Evolutionary conservation across 2,797 vertebrate species (phyloP).

Genomic region (Falco naumanni): DNA sequence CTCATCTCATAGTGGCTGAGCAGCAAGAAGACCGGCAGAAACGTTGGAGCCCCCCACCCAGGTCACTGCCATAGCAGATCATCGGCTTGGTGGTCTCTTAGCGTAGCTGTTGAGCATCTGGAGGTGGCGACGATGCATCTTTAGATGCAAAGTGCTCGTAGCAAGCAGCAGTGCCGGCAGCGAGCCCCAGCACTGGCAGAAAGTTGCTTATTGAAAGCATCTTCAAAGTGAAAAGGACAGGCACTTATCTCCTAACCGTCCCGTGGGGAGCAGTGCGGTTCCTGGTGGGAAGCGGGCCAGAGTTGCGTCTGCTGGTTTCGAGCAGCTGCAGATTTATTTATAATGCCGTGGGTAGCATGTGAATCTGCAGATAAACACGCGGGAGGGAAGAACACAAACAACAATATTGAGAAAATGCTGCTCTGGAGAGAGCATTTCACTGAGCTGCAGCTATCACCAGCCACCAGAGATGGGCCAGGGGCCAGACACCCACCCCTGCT

Average conservation of each 20-base stretch:
- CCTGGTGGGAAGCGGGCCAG: not conserved
- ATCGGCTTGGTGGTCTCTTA: fast-evolving
- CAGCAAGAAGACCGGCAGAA: not conserved
- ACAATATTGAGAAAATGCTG: not conserved
- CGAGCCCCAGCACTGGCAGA: not conserved
- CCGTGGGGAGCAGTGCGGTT: not conserved
- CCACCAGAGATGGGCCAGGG: not conserved
- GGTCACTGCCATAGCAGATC: not conserved
- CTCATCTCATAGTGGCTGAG: not conserved
- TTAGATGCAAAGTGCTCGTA: not conserved
- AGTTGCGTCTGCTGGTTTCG: not conserved
- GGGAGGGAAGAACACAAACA: constrained; percentile 38
- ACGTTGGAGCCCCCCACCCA: fast-evolving
- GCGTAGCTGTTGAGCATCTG: not conserved
- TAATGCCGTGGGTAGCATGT: not conserved
- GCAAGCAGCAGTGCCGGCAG: not conserved
- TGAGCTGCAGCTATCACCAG: not conserved
- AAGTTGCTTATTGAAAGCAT: not conserved
- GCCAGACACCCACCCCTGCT: not conserved
- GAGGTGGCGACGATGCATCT: not conserved
- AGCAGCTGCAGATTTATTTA: constrained; percentile 46
- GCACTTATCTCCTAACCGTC: not conserved
- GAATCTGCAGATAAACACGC: constrained; percentile 43
- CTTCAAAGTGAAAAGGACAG: not conserved
- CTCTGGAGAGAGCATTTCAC: not conserved